A percentile compares a stretch with the other conserved stretches of the same genome.
Conservation (phyloP, 1,140 invertebrate species). For the Sipha flava region DNA sequence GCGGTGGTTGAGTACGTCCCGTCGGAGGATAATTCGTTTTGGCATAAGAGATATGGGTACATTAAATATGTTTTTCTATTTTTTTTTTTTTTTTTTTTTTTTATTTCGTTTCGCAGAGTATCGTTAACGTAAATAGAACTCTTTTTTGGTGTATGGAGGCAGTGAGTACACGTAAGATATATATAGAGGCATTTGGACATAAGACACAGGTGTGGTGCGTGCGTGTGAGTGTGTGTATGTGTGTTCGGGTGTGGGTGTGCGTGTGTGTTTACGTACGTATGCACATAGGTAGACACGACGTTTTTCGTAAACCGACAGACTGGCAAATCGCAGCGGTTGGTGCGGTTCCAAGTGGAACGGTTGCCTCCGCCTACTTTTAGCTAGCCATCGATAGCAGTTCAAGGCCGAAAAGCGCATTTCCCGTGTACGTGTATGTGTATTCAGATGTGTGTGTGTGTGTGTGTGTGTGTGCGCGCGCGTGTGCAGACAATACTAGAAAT, state of each 20-base stretch:
- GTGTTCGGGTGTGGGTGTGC: not conserved
- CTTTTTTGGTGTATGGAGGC: no score
- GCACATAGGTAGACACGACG: not conserved
- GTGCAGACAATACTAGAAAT: not conserved
- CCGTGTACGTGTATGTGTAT: not conserved
- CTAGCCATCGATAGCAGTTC: constrained; percentile 3
- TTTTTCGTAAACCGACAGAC: not conserved
- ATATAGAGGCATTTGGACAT: no score
- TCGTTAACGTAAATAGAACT: no score
- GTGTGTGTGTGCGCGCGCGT: not conserved
- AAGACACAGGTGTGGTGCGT: not conserved
- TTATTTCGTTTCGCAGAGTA: no score
- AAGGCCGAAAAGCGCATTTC: constrained; percentile 13
- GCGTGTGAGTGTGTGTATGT: not conserved
- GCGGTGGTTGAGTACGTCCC: no score
- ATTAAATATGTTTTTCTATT: no score
- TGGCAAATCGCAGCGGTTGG: not conserved
- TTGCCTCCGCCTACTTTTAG: not conserved
- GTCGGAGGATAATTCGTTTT: no score
- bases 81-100: no score
- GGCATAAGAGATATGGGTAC: no score
- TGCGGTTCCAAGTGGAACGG: constrained; percentile 21
- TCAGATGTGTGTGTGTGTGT: not conserved
- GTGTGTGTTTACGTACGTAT: not conserved
- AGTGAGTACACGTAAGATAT: no score